Conservation (phyloP, 2,888 invertebrate species). For the Apamea anceps region DNA sequence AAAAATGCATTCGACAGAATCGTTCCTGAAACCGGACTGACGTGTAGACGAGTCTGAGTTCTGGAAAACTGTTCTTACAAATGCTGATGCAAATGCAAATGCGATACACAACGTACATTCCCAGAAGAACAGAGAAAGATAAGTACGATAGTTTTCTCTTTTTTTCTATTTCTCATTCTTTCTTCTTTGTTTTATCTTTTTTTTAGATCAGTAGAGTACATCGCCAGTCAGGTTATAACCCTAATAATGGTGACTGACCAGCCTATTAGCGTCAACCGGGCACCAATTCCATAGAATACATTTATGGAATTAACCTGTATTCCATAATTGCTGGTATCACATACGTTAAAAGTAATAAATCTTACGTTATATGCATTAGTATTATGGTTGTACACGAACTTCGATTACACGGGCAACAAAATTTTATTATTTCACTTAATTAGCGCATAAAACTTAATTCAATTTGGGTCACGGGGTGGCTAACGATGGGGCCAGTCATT, state of each 20-base stretch:
- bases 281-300: too few relatives aligned
- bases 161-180: background rate
- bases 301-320: background rate
- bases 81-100: background rate
- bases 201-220: too few relatives aligned
- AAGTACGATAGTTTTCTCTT: background rate
- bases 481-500: constrained; percentile 7
- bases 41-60: background rate
- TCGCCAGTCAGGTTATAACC: background rate
- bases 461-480: constrained; percentile 27
- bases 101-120: too few relatives aligned
- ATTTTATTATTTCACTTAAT: constrained; percentile 29
- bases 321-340: background rate
- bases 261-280: too few relatives aligned
- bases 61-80: constrained; percentile 1
- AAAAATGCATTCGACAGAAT: constrained; percentile 38
- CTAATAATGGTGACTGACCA: background rate
- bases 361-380: background rate
- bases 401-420: background rate
- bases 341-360: background rate
- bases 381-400: background rate
- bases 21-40: constrained; percentile 20
- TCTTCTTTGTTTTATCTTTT: too few relatives aligned
- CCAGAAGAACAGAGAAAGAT: background rate
- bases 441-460: constrained; percentile 17